Percentiles rank a stretch among this genome's conserved stretches.
phyloP scores from a whole-genome alignment of 2,113 vertebrate genomes.

The Sinocyclocheilus maitianheensis region DNA sequence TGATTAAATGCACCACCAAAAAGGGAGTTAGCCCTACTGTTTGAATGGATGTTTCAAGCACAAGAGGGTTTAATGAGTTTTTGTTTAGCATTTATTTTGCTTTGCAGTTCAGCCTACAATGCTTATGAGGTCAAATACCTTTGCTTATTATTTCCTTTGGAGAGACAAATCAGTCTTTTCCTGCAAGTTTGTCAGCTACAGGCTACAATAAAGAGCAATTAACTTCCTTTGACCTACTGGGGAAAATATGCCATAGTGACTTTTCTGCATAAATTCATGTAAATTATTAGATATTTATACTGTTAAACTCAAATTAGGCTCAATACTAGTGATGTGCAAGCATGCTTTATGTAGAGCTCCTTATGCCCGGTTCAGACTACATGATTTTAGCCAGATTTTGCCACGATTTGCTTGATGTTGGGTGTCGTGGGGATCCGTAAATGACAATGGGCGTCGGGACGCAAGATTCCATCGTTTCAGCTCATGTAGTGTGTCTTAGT shows the following conservation, averaged over 20 bases:
- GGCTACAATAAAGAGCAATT: slow-evolving; percentile 9
- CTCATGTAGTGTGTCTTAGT: too few relatives aligned
- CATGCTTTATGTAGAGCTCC: background rate
- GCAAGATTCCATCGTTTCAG: too few relatives aligned
- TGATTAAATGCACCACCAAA: slow-evolving; percentile 29
- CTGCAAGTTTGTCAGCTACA: slow-evolving; percentile 13
- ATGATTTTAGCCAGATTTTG: too few relatives aligned
- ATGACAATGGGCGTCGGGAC: too few relatives aligned
- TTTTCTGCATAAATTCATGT: background rate
- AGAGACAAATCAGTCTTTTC: background rate
- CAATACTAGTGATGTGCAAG: background rate
- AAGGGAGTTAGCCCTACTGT: background rate
- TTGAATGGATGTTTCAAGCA: background rate
- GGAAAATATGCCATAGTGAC: background rate
- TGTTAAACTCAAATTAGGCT: slow-evolving; percentile 1
- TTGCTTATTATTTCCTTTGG: background rate
- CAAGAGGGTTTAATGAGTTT: slow-evolving; percentile 4
- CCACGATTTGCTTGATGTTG: too few relatives aligned
- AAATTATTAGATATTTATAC: slow-evolving; percentile 15
- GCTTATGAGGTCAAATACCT: background rate
- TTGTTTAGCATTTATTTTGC: background rate
- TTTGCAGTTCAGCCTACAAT: background rate
- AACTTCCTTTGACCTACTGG: background rate
- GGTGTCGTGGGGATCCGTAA: too few relatives aligned
- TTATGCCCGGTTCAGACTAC: too few relatives aligned